Evolutionary conservation across 2,113 vertebrate species (phyloP).

Genomic region (Passer montanus): DNA sequence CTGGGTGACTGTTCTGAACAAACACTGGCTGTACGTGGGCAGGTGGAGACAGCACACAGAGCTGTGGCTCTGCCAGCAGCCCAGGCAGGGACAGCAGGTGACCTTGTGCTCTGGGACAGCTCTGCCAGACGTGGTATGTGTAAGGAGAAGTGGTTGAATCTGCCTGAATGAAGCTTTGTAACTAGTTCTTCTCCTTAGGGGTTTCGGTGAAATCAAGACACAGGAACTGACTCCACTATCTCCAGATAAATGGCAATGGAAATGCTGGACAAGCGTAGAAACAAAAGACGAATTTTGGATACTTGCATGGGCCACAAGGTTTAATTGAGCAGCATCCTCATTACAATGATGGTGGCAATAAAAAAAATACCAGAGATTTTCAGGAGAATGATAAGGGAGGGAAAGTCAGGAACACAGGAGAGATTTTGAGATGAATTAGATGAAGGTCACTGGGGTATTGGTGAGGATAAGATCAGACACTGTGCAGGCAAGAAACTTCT

Average conservation of each 20-base stretch:
- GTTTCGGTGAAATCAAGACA: background rate
- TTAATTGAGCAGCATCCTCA: background rate
- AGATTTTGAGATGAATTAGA: background rate
- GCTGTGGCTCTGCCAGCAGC: background rate
- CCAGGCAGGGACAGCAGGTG: background rate
- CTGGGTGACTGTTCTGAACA: background rate
- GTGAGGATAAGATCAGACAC: background rate
- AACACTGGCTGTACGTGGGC: background rate
- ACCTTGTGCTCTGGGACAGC: background rate
- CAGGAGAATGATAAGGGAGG: background rate
- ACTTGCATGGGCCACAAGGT: background rate
- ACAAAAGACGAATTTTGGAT: background rate
- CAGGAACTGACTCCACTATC: background rate
- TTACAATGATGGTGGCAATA: background rate
- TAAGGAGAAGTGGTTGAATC: background rate
- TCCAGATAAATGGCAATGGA: background rate
- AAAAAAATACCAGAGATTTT: background rate
- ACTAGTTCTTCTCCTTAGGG: background rate
- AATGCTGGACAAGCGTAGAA: background rate
- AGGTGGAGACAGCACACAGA: fast-evolving
- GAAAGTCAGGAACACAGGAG: background rate
- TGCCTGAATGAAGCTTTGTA: background rate
- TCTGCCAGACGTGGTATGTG: fast-evolving
- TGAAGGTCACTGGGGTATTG: background rate
- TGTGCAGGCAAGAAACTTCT: background rate